Evolutionary conservation across 2,888 invertebrate species (phyloP).

Genomic region (Rhamnusium bicolor): DNA sequence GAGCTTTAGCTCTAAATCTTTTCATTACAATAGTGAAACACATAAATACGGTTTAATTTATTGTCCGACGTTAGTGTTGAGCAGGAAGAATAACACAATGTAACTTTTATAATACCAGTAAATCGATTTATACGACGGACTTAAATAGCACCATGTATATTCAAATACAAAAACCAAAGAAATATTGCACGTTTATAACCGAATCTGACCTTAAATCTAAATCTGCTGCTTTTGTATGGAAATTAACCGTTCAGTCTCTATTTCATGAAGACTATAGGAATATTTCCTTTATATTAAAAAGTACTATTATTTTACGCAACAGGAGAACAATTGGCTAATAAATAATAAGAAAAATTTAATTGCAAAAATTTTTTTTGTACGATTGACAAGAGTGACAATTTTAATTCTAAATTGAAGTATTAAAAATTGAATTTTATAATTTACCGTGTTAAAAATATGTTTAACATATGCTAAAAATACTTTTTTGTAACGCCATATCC

Average conservation of each 20-base stretch:
- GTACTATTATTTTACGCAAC: not conserved
- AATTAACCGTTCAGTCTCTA: not conserved
- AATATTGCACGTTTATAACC: not conserved
- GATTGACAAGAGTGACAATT: too few species aligned
- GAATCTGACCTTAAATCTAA: not conserved
- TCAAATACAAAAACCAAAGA: not conserved
- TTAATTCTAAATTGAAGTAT: too few species aligned
- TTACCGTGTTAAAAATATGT: too few species aligned
- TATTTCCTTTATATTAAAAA: not conserved
- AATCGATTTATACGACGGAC: not conserved
- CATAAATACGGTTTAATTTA: not conserved
- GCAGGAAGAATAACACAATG: not conserved
- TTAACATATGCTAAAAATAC: too few species aligned
- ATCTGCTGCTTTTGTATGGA: not conserved
- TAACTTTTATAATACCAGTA: not conserved
- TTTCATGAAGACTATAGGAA: not conserved
- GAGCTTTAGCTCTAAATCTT: not conserved
- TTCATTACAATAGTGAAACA: not conserved
- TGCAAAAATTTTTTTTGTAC: too few species aligned
- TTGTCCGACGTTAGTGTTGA: not conserved
- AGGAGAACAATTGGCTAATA: too few species aligned
- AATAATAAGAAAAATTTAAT: too few species aligned
- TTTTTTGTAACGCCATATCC: too few species aligned
- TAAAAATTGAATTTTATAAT: too few species aligned
- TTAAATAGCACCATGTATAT: not conserved